Evolutionary conservation across 1,140 invertebrate species (phyloP).

Genomic region (Bemisia tabaci): DNA sequence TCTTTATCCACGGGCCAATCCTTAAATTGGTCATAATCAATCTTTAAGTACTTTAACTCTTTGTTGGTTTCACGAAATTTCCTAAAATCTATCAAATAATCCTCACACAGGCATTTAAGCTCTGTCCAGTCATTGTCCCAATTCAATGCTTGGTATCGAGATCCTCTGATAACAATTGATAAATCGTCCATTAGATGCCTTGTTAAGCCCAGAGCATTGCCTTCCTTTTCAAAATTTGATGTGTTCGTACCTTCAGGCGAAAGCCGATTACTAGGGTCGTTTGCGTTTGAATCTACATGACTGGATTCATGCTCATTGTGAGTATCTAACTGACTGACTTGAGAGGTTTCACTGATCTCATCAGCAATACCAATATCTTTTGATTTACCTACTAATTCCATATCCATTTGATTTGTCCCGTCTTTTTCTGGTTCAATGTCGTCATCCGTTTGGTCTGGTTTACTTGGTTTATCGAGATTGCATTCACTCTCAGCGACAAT

Average conservation of each 20-base stretch:
- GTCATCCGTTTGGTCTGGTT: background rate
- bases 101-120: constrained; percentile 39
- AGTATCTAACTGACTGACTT: background rate
- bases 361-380: background rate
- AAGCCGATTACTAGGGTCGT: background rate
- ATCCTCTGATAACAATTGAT: constrained; percentile 42
- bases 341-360: background rate
- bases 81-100: constrained; percentile 42
- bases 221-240: constrained; percentile 35
- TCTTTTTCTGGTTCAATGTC: background rate
- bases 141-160: constrained; percentile 43
- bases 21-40: constrained; percentile 47
- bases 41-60: constrained; percentile 46
- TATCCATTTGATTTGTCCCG: background rate
- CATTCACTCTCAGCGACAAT: background rate
- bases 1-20: constrained; percentile 38
- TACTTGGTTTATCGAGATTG: background rate
- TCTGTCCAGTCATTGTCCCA: constrained; percentile 45
- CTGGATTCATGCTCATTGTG: background rate
- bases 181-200: constrained; percentile 45
- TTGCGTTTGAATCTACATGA: background rate
- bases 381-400: background rate
- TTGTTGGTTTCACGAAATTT: constrained; percentile 39
- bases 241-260: constrained; percentile 33
- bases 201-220: constrained; percentile 39